Base-by-base conservation (phyloP, 1,140 invertebrate genomes). In the Drosophila melanica region DNA sequence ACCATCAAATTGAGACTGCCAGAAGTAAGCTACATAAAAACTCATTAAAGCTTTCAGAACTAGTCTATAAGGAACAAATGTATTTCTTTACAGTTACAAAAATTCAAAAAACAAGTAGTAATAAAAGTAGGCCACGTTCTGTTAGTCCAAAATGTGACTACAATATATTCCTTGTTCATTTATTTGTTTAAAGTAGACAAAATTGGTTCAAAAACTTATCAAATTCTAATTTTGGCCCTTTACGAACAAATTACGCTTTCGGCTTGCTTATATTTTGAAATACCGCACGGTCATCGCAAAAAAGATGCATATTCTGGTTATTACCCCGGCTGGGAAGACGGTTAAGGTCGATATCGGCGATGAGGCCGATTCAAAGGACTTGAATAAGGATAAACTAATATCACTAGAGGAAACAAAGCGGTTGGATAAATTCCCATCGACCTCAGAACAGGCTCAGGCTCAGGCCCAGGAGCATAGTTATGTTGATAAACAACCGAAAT, bases 251-350 rank as follows among this genome's bases (percentile, higher is more conserved):
- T 75, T 45, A 65, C 54, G 9, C 44, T 68, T 44, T 68, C 58
- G 30, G 74, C 64, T 37, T 77, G 63, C 51, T 50, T 55, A 18
- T 54, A 45, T 14, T 75, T 75, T 4, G 10, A 44, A 27, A 12
- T 50, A n/a, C 16, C 39, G 10, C 11, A 30, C 12, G 18, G 50
- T 1, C 27, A 33, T 1, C 37, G 12, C 8, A 9, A 65, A 6
- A 35, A 66, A 20, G 4, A 84, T 82, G 81, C 74, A 79, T 48
- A 58, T 85, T n/a, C 39, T 79, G 1, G 39, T 79, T 1, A 79
- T 77, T 35, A 80, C 70, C 0, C 75, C 77, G 7, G 47, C 33
- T 20, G 79, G 81, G 14, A 74, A 74, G 48, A 73, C 65, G 7
- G 57, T 85, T 4, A 65, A 66, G 37, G 33, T 71, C 53, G 27